phyloP scores from a whole-genome alignment of 2,888 invertebrate genomes.

The Oeneis ivallda region DNA sequence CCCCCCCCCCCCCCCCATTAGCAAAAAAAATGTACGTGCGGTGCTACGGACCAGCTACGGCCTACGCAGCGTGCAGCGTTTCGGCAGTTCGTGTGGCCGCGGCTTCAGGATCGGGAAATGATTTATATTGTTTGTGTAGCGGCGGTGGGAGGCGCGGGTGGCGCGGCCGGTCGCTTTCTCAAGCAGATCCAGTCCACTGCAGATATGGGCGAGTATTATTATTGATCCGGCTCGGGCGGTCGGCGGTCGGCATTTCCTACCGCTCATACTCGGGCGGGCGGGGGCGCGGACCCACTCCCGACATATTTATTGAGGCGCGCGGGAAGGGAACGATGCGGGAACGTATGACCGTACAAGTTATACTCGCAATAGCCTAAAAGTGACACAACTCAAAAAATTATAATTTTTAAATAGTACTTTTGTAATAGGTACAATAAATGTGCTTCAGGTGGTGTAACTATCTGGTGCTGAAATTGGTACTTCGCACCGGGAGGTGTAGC shows the following conservation, averaged over 20 bases:
- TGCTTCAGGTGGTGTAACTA: too few species aligned
- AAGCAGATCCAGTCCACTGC: conserved; percentile 80
- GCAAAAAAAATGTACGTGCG: too few species aligned
- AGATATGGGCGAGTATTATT: conserved; percentile 82
- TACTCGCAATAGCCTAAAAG: not conserved
- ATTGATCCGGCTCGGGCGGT: conserved; percentile 77
- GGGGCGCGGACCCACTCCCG: conserved; percentile 57
- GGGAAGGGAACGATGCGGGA: conserved; percentile 54
- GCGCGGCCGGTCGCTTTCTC: conserved; percentile 65
- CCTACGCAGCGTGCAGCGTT: not conserved
- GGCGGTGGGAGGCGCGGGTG: conserved; percentile 47
- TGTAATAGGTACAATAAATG: not conserved
- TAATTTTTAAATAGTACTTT: not conserved
- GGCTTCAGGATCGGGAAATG: conserved; percentile 70
- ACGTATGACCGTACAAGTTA: conserved; percentile 67
- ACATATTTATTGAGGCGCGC: conserved; percentile 73
- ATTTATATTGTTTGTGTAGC: conserved; percentile 80
- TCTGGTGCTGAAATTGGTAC: too few species aligned
- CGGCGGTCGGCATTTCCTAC: conserved; percentile 72
- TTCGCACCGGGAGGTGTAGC: too few species aligned
- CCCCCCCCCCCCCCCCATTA: too few species aligned
- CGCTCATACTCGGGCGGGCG: conserved; percentile 71
- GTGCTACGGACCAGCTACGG: not conserved
- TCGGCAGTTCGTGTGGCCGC: conserved; percentile 57
- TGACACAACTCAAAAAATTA: conserved; percentile 7